Conservation (phyloP, 2,113 vertebrate species). For the Notothenia rossii region DNA sequence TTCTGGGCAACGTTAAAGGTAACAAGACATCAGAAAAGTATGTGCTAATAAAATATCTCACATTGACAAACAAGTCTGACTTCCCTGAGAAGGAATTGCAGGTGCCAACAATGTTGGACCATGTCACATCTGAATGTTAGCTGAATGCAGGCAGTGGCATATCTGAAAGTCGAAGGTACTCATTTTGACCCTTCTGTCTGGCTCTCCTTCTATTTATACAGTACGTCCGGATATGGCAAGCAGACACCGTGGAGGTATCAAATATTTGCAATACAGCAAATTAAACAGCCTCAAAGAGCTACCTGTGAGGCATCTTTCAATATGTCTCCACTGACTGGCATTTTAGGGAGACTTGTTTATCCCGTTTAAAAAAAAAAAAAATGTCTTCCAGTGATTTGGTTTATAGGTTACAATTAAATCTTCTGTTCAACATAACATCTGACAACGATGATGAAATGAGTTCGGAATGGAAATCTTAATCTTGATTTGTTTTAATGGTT, state of each 20-base stretch:
- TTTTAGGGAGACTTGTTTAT: constrained; percentile 52
- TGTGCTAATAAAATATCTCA: not conserved
- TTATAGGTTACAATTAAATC: constrained; percentile 43
- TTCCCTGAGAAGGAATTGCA: not conserved
- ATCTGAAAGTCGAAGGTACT: constrained; percentile 79
- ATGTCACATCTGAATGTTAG: constrained; percentile 47
- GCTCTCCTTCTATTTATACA: constrained; percentile 81
- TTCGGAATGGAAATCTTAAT: constrained; percentile 70
- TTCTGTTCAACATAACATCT: constrained; percentile 43
- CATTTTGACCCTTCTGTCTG: constrained; percentile 79
- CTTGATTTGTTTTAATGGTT: constrained; percentile 70
- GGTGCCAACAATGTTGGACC: not conserved
- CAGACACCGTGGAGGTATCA: constrained; percentile 83
- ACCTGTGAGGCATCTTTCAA: constrained; percentile 75
- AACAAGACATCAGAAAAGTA: not conserved
- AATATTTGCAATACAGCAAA: constrained; percentile 87
- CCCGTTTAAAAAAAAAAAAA: constrained; percentile 15
- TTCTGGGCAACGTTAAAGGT: not conserved
- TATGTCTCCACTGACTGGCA: constrained; percentile 52
- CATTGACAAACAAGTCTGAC: constrained; percentile 8
- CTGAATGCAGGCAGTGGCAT: constrained; percentile 46
- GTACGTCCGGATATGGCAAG: constrained; percentile 80
- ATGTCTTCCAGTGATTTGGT: constrained; percentile 8
- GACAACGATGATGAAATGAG: constrained; percentile 56
- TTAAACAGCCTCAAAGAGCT: constrained; percentile 77